A percentile compares a stretch with the other conserved stretches of the same genome.
Conservation (phyloP, 2,113 vertebrate species). For the Ciconia stormi region DNA sequence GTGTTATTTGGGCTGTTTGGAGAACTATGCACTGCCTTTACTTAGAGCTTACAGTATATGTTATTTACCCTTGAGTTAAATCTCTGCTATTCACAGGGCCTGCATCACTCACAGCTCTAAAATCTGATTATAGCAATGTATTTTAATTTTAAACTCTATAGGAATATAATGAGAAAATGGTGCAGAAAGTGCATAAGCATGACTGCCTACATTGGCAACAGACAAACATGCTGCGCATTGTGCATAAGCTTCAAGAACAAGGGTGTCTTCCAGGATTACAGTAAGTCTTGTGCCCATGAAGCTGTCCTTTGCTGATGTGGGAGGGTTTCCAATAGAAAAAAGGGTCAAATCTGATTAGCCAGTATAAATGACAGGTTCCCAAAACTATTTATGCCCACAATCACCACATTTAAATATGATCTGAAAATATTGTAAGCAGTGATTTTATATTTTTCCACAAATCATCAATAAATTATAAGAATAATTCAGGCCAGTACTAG, state of each 20-base stretch:
- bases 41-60: background rate
- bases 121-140: background rate
- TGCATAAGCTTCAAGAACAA: background rate
- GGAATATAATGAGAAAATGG: background rate
- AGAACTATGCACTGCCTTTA: background rate
- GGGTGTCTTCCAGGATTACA: background rate
- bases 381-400: background rate
- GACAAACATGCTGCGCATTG: background rate
- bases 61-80: background rate
- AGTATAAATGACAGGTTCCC: background rate
- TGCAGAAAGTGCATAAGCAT: background rate
- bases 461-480: background rate
- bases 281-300: background rate
- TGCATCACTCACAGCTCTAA: background rate
- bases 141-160: background rate
- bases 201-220: background rate
- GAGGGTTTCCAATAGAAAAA: background rate
- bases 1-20: background rate
- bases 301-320: background rate
- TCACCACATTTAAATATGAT: background rate
- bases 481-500: background rate
- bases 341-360: background rate
- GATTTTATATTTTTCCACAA: background rate
- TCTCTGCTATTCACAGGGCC: background rate
- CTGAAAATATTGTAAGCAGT: background rate